Evolutionary conservation across 1,140 invertebrate genomes (phyloP).

Genomic region (Bacillus rossius): DNA sequence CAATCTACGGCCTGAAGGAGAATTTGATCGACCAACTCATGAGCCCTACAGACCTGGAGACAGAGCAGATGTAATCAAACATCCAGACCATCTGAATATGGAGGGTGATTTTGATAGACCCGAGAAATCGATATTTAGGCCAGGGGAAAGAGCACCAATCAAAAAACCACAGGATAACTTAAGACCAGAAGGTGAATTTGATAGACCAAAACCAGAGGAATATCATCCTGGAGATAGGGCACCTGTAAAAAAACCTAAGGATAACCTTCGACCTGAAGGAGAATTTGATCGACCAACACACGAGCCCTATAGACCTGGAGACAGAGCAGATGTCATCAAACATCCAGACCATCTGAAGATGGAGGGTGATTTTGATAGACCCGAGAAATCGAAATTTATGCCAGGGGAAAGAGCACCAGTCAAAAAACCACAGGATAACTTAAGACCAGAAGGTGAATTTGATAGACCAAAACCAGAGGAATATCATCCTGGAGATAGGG

Average conservation of each 20-base stretch:
- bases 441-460: too few species aligned
- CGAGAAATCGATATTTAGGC: constrained; percentile 31
- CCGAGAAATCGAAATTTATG: too few species aligned
- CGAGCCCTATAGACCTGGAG: constrained; percentile 37
- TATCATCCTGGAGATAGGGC: constrained; percentile 37
- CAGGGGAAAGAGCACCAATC: constrained; percentile 47
- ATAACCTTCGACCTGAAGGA: constrained; percentile 32
- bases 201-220: constrained; percentile 26
- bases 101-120: constrained; percentile 56
- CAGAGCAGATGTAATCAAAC: constrained; percentile 33
- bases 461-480: too few species aligned
- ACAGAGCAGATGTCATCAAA: constrained; percentile 46
- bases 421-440: too few species aligned
- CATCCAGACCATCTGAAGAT: constrained; percentile 50
- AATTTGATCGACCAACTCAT: constrained; percentile 42
- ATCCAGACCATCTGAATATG: constrained; percentile 52
- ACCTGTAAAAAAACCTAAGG: constrained; percentile 34
- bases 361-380: constrained; percentile 52
- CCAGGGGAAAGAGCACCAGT: too few species aligned
- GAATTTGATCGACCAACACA: constrained; percentile 28
- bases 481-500: constrained; percentile 43
- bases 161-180: constrained; percentile 54
- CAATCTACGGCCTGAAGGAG: constrained; percentile 46
- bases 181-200: constrained; percentile 44
- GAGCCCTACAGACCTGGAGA: constrained; percentile 37